These are phyloP conservation scores for Helogale parvula DNA, from an alignment of 2,113 vertebrate species.

Conservation along the genomic window DNA sequence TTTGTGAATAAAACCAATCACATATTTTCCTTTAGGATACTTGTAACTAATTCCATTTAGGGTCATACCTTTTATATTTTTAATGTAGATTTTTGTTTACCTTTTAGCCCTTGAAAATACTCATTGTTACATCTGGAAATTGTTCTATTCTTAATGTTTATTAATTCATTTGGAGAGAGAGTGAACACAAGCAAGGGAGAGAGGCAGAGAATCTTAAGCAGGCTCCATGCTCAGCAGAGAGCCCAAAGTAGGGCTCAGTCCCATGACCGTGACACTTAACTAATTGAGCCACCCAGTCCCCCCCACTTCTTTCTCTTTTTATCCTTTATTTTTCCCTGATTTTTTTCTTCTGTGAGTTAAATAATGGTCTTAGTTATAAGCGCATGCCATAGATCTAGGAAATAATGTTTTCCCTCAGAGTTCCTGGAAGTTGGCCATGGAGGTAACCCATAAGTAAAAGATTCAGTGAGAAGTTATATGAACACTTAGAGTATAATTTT, in stretches of 20 bases:
- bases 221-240: too few species aligned
- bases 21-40: neutral
- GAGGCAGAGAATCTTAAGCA: too few species aligned
- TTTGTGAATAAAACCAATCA: neutral
- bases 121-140: neutral
- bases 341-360: neutral
- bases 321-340: neutral
- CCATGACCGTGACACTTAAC: too few species aligned
- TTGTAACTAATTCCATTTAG: neutral
- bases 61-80: neutral
- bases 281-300: too few species aligned
- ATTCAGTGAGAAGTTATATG: neutral
- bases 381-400: neutral
- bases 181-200: too few species aligned
- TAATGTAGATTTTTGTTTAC: neutral
- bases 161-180: too few species aligned
- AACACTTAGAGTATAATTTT: neutral
- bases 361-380: neutral
- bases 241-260: too few species aligned
- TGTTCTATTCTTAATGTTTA: neutral
- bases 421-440: neutral
- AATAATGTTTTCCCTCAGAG: neutral
- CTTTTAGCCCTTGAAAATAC: neutral
- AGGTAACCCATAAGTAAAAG: neutral
- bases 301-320: neutral